Conservation (phyloP, 2,113 vertebrate species). For the Dunckerocampus dactyliophorus region DNA sequence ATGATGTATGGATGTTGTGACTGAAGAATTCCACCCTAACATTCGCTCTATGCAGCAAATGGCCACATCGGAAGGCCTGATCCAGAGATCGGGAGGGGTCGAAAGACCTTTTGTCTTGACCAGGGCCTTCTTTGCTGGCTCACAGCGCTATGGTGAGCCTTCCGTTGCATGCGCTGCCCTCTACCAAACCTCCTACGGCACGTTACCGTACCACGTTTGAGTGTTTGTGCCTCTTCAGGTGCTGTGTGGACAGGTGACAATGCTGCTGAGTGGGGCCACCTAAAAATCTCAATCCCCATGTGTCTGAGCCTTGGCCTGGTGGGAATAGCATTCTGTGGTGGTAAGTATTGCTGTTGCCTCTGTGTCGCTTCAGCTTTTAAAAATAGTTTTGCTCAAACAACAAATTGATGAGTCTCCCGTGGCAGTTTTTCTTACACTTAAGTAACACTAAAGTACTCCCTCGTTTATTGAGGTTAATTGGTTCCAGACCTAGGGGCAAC, state of each 20-base stretch:
- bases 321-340: constrained; percentile 87
- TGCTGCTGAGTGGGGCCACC: constrained; percentile 85
- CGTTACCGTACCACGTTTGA: neutral
- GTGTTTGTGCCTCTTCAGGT: constrained; percentile 61
- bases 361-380: neutral
- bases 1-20: neutral
- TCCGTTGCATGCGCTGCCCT: neutral
- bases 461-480: no score
- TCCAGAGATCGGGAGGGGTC: constrained; percentile 79
- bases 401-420: neutral
- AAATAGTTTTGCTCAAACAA: neutral
- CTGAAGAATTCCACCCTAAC: neutral
- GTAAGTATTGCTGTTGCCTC: constrained; percentile 60
- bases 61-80: constrained; percentile 82
- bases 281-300: constrained; percentile 89
- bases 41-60: constrained; percentile 73
- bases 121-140: constrained; percentile 87
- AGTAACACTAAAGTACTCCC: no score
- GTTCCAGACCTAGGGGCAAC: no score
- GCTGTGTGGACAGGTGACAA: constrained; percentile 93
- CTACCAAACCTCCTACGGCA: no score
- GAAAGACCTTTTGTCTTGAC: constrained; percentile 86
- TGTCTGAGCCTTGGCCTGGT: constrained; percentile 83
- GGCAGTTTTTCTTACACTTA: no score
- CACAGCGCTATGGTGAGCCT: constrained; percentile 82